Base-by-base conservation (phyloP, 2,888 invertebrate species). In the Monochamus alternatus region DNA sequence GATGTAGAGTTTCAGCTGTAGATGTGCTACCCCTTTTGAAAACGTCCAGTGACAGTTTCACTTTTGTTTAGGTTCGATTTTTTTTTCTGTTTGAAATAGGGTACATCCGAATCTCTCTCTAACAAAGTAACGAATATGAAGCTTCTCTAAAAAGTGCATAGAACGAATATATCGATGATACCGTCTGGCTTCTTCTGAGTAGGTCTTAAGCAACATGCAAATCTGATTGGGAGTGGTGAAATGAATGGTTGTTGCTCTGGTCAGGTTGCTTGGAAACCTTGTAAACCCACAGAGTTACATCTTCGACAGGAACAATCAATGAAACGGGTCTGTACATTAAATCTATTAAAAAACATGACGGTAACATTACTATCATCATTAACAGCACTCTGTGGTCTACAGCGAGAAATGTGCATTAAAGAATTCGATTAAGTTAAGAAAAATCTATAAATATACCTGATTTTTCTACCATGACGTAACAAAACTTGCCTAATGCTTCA, bases 201-300 rank as follows among this genome's bases (percentile, higher is more conserved):
- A 14, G 55, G 55, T n/a, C 14, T 5, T 47, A n/a, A n/a, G 55
- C 55, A 55, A 55, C 55, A 55, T 55, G 55, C 55, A 55, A 55
- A 55, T 55, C 55, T 55, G n/a, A 8, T 7, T 14, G n/a, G 14
- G 55, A 22, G 55, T 55, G 55, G 55, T 5, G 22, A 7, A 55
- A 55, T 55, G 4, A 55, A 55, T 55, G 22, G 1, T 1, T n/a
- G n/a, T 55, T 55, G 22, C 14, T 12, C n/a, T 55, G 55, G 55
- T 14, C 14, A 7, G 5, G 14, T n/a, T 55, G 55, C 4, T 55
- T 55, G 55, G 55, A 55, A 51, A 14, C 55, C 55, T 55, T n/a
- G 55, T 7, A 7, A 55, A 7, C 55, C 55, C 22, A 55, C 55
- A 14, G n/a, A 5, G 22, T 22, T 12, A 14, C 55, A 47, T 47